Evolutionary conservation across 2,113 vertebrate species (phyloP).

Genomic region (Monopterus albus): DNA sequence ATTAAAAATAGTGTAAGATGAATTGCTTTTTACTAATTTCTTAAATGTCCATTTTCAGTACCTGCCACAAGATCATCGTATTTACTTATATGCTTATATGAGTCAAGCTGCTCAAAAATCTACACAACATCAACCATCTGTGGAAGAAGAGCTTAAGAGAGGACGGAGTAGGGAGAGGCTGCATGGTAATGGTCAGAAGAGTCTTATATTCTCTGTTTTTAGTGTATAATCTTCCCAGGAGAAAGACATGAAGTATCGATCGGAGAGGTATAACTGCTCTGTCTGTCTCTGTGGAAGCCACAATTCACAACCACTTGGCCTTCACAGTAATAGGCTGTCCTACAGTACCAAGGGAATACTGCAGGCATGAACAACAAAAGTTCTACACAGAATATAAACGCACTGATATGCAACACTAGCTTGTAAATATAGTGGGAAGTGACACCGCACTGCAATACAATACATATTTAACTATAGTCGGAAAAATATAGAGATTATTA

Average conservation of each 20-base stretch:
- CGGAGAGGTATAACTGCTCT: conserved; percentile 18
- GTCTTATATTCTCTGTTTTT: conserved; percentile 16
- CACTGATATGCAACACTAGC: background rate
- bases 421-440: background rate
- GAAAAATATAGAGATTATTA: background rate
- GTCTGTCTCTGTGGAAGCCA: conserved; percentile 4
- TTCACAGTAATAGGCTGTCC: conserved; percentile 23
- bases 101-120: background rate
- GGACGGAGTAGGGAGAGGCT: background rate
- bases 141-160: too few relatives aligned
- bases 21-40: too few relatives aligned
- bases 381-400: background rate
- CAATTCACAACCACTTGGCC: conserved; percentile 38
- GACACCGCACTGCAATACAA: background rate
- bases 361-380: background rate
- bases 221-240: conserved; percentile 23
- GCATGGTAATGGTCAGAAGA: background rate
- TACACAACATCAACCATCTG: background rate
- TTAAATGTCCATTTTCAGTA: too few relatives aligned
- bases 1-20: too few relatives aligned
- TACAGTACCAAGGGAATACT: conserved; percentile 25
- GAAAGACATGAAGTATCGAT: conserved; percentile 25
- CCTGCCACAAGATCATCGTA: background rate
- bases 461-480: background rate
- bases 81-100: too few relatives aligned